Conservation (phyloP, 2,797 vertebrate species). For the Limnodromus scolopaceus region DNA sequence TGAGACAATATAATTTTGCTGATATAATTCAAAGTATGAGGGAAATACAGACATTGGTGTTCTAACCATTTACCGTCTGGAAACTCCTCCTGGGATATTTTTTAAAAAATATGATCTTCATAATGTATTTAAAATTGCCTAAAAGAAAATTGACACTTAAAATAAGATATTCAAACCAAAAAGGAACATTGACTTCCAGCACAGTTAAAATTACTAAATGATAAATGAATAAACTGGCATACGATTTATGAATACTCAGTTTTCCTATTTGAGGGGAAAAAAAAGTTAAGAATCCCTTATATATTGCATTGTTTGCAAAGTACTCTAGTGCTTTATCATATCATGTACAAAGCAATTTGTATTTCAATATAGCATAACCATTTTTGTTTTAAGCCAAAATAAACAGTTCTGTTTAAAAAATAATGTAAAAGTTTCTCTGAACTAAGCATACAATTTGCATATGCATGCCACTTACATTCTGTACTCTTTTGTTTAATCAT, state of each 20-base stretch:
- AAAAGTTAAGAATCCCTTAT: neutral
- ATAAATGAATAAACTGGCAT: neutral
- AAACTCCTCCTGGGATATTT: neutral
- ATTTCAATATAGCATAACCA: neutral
- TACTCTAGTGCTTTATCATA: neutral
- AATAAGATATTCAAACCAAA: neutral
- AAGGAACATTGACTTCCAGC: neutral
- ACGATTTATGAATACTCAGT: neutral
- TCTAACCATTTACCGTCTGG: neutral
- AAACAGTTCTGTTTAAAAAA: neutral
- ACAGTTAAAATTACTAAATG: neutral
- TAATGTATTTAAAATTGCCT: neutral
- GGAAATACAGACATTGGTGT: neutral
- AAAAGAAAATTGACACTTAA: neutral
- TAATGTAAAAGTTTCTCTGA: neutral
- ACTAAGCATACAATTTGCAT: neutral
- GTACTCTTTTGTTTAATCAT: neutral
- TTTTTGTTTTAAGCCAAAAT: neutral
- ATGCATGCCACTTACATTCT: neutral
- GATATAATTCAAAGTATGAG: neutral
- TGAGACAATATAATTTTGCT: neutral
- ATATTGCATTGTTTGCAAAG: neutral
- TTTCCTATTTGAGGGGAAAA: neutral
- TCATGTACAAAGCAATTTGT: neutral
- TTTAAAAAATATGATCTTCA: neutral